A percentile compares a stretch with the other conserved stretches of the same genome.
These are phyloP conservation scores for Pycnonotus jocosus DNA, from an alignment of 2,113 vertebrate species.

Conservation along the genomic window DNA sequence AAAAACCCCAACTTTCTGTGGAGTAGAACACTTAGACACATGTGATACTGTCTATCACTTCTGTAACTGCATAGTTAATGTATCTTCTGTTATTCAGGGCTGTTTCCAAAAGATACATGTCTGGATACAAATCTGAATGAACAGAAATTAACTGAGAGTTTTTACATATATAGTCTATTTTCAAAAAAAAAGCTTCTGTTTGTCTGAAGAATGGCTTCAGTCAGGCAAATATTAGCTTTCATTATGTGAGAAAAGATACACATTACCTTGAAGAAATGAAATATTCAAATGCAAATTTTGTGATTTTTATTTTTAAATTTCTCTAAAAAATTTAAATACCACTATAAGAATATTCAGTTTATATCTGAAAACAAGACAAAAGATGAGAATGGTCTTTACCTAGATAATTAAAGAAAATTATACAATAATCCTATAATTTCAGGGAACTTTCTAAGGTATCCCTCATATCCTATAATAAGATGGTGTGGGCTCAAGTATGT, in stretches of 20 bases:
- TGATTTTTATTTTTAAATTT: background rate
- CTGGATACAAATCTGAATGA: background rate
- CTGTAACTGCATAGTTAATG: slow-evolving; percentile 1
- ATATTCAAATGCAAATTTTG: background rate
- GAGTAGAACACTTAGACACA: background rate
- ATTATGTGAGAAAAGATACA: background rate
- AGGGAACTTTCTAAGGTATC: background rate
- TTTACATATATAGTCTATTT: slow-evolving; percentile 40
- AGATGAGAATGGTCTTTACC: background rate
- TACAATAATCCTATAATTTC: background rate
- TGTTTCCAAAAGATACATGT: background rate
- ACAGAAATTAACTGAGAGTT: background rate
- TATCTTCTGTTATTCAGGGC: background rate
- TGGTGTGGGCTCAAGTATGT: background rate
- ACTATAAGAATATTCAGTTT: background rate
- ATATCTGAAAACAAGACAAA: background rate
- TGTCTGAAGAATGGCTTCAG: background rate
- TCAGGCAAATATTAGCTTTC: background rate
- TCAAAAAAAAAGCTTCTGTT: background rate
- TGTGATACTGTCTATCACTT: background rate
- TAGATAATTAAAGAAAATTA: background rate
- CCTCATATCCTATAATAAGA: background rate
- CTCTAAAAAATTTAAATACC: background rate
- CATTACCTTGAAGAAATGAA: background rate
- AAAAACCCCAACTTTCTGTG: background rate